Conservation (phyloP, 2,113 vertebrate genomes). For the Guaruba guarouba region DNA sequence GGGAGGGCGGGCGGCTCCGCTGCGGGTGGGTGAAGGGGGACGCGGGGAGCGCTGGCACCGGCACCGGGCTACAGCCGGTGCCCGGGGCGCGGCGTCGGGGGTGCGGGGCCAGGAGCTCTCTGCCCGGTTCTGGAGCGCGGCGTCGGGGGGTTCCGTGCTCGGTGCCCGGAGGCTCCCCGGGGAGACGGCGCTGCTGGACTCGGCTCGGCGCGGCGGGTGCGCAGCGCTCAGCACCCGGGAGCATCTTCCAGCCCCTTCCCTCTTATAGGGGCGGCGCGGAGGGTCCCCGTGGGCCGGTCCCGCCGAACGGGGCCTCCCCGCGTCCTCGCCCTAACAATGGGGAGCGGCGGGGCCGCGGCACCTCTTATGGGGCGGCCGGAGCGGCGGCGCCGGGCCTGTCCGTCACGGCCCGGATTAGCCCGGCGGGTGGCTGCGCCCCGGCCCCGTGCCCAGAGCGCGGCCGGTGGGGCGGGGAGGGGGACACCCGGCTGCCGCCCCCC, state of each 20-base stretch:
- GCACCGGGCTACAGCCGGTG: neutral
- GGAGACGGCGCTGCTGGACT: neutral
- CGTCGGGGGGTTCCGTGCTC: neutral
- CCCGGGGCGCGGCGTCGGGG: neutral
- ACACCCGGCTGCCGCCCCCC: neutral
- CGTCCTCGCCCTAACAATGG: slow-evolving; percentile 66
- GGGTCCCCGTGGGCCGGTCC: slow-evolving; percentile 51
- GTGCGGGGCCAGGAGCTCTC: neutral
- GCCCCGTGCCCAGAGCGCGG: neutral
- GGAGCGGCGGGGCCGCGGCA: slow-evolving; percentile 88
- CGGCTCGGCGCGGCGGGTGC: neutral
- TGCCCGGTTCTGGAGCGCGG: neutral
- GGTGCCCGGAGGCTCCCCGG: neutral
- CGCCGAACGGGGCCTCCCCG: slow-evolving; percentile 39
- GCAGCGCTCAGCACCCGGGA: slow-evolving; percentile 16
- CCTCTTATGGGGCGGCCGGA: slow-evolving; percentile 87
- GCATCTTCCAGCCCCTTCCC: slow-evolving; percentile 48
- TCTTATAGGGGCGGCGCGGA: slow-evolving; percentile 63
- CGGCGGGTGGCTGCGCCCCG: slow-evolving; percentile 43
- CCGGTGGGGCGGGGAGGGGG: neutral
- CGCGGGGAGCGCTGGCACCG: neutral
- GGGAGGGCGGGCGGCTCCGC: neutral
- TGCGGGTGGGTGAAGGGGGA: neutral
- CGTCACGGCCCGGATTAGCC: slow-evolving; percentile 54
- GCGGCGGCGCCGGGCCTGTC: slow-evolving; percentile 76